Evolutionary conservation across 2,888 invertebrate genomes (phyloP), one percentile per base, ranked within the genome.

Genomic region (Eurytoma adleriae): DNA sequence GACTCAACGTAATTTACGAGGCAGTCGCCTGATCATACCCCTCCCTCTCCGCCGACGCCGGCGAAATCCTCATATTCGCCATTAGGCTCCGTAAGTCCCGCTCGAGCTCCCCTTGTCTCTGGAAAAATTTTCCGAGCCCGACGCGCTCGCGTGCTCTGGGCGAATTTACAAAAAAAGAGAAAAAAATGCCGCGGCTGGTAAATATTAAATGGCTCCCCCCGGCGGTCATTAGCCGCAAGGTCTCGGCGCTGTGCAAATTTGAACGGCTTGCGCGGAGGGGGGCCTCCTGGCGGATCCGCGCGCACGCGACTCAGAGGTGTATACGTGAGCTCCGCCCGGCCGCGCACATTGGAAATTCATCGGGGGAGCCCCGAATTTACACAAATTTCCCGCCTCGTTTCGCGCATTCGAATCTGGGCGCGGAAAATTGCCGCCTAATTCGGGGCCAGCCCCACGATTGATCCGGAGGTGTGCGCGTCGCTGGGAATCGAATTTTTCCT

Each of bases 291-390:
- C n/a, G n/a, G n/a, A n/a, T n/a, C n/a, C n/a, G n/a, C n/a, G n/a
- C n/a, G n/a, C n/a, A n/a, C n/a, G n/a, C n/a, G n/a, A n/a, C n/a
- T n/a, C n/a, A n/a, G n/a, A n/a, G n/a, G n/a, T n/a, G n/a, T n/a
- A n/a, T n/a, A n/a, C n/a, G n/a, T n/a, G n/a, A n/a, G n/a, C n/a
- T n/a, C n/a, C n/a, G n/a, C n/a, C n/a, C n/a, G n/a, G n/a, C n/a
- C n/a, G n/a, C n/a, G n/a, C 69, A 48, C 78, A 81, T 78, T 72
- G 72, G 74, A 81, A 81, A 81, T 81, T 81, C 81, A 81, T 81
- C 78, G 78, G 62, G 40, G 57, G 81, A 74, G 30, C 57, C 67
- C 76, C 78, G 66, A 78, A 81, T 81, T 81, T 75, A 78, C 81
- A 75, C 71, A 78, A 78, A 81, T 81, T 78, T 75, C 75, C 75